These are phyloP conservation scores for Pycnonotus jocosus DNA, from an alignment of 2,113 vertebrate genomes.

Conservation along the genomic window DNA sequence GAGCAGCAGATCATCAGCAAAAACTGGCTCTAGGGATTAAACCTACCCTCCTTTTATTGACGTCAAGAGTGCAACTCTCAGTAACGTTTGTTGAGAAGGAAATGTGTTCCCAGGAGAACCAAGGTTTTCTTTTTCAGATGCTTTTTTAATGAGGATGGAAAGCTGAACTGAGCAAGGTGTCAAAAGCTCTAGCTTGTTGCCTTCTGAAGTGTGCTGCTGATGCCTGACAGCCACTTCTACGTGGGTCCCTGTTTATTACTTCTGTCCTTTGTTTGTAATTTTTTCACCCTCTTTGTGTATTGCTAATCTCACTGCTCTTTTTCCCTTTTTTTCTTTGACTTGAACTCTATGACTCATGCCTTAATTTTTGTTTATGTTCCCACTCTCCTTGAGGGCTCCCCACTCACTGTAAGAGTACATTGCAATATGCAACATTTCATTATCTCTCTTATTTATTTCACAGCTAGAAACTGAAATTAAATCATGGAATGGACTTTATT, in stretches of 20 bases:
- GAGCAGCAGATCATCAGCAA: background rate
- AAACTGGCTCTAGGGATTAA: background rate
- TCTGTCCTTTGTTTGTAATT: background rate
- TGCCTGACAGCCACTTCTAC: background rate
- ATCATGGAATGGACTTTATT: background rate
- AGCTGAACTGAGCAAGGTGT: background rate
- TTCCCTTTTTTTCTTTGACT: background rate
- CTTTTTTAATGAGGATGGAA: background rate
- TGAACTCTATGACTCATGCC: background rate
- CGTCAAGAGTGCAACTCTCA: accelerated
- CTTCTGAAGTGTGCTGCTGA: background rate
- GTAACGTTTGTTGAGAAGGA: background rate
- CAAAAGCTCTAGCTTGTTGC: background rate
- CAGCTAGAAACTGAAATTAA: background rate
- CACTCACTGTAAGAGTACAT: background rate
- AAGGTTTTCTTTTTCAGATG: background rate
- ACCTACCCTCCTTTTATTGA: background rate
- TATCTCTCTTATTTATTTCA: background rate
- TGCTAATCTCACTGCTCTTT: background rate
- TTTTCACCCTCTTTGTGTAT: background rate
- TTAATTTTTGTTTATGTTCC: background rate
- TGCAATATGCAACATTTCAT: background rate
- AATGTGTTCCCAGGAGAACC: background rate
- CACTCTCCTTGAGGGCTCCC: background rate
- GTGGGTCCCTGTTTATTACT: background rate